Base-by-base conservation (phyloP, 2,797 vertebrate genomes). In the Semaprochilodus insignis region DNA sequence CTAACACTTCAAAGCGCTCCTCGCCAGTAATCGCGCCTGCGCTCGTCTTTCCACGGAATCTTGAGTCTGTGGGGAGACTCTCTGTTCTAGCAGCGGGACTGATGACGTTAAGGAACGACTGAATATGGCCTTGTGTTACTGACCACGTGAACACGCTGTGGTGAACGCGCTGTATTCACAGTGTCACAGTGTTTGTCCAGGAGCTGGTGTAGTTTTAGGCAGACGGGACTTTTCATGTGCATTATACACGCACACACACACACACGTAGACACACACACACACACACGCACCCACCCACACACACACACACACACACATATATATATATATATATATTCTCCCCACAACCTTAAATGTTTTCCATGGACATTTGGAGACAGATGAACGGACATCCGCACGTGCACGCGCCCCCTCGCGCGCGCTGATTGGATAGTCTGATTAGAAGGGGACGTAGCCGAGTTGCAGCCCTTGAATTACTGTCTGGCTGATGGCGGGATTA, bases 61-160 rank as follows among this genome's bases (percentile, higher is more conserved):
- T 13, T 27, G 3, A 36, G 52, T 74, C 71, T 34, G 27, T 55
- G 71, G 71, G 52, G 71, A 73, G 71, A 13, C 2, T 55, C 3
- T 51, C 21, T 70, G 59, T 60, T 23, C 19, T 27, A 21, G 7
- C 55, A 52, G n/a, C 54, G 67, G 67, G 44, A 51, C 67, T 51
- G 71, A 34, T 74, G 71, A 74, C 71, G 71, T 73, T 54, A 73
- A 73, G 63, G 27, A 66, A 36, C 6, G 31, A 36, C 6, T 62
- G 6, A 55, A 55, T 62, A 10, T 62, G 59, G 59, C 1, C 14
- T 25, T 27, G 10, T 62, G 59, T 62, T 25, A 5, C 8, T 7
- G 63, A 15, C 1, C 31, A 36, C 31, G 31, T 66, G 31, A 63
- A 27, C 60, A 16, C 16, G 27, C 27, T 66, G 63, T 8, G 3